phyloP scores from a whole-genome alignment of 53 echinoderm and acorn worm genomes.

The Temnopleurus reevesii region DNA sequence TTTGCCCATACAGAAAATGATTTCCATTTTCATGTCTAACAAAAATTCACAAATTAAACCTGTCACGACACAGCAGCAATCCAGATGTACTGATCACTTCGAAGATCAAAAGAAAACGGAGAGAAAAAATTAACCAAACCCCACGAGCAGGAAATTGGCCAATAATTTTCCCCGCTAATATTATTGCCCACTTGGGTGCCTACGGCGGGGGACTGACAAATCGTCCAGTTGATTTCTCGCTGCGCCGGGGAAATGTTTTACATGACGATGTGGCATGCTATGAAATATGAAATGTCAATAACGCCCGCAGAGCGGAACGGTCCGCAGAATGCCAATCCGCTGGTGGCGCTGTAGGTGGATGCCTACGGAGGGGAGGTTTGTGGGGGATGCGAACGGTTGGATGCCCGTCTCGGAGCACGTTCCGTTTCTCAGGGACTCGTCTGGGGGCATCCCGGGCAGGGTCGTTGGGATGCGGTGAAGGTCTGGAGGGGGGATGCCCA shows the following conservation, averaged over 20 bases:
- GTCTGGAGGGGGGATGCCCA: not conserved
- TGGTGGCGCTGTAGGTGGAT: not conserved
- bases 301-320: slow-evolving; percentile 15
- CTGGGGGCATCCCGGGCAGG: not conserved
- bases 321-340: slow-evolving; percentile 38
- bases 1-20: not conserved
- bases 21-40: not conserved
- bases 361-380: not conserved
- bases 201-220: slow-evolving; percentile 38
- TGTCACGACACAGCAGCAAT: not conserved
- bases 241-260: not conserved
- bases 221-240: slow-evolving; percentile 25
- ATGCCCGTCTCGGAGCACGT: not conserved
- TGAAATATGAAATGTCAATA: slow-evolving; percentile 63
- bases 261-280: not conserved
- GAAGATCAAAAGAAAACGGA: not conserved
- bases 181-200: slow-evolving; percentile 50
- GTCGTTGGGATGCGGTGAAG: slow-evolving; percentile 18
- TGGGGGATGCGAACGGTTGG: not conserved
- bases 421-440: slow-evolving; percentile 25
- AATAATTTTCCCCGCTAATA: slow-evolving; percentile 40
- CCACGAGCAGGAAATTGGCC: slow-evolving; percentile 49
- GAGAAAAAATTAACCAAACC: slow-evolving; percentile 14
- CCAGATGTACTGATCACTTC: slow-evolving; percentile 34
- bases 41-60: slow-evolving; percentile 8